Evolutionary conservation across 2,888 invertebrate species (phyloP).

Genomic region (Hemaris fuciformis): DNA sequence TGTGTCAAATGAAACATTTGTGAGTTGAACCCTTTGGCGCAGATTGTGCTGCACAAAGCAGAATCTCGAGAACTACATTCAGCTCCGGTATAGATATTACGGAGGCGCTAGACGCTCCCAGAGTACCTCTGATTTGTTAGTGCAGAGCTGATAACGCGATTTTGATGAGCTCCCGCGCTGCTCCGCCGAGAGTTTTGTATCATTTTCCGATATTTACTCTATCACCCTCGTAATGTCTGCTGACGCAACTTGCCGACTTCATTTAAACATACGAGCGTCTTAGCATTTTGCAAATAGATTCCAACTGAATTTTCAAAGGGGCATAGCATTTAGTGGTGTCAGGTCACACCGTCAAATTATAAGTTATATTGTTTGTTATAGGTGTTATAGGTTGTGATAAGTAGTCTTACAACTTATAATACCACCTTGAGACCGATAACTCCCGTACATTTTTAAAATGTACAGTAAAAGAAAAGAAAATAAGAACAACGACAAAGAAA

Average conservation of each 20-base stretch:
- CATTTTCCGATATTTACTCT: conserved; percentile 31
- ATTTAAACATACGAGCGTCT: not conserved
- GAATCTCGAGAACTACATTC: not conserved
- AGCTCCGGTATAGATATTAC: not conserved
- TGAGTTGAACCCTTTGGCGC: conserved; percentile 1
- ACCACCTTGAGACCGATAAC: no score
- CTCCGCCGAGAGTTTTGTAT: conserved; percentile 31
- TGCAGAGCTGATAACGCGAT: conserved; percentile 55
- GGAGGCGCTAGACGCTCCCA: conserved; percentile 12
- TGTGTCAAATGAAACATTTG: conserved; percentile 30
- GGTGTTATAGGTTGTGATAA: no score
- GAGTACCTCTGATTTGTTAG: conserved; percentile 42
- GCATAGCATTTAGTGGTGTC: no score
- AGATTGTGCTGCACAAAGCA: not conserved
- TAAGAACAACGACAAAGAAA: no score
- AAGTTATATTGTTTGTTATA: no score
- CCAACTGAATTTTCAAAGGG: not conserved
- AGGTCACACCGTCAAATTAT: no score
- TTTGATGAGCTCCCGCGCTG: conserved; percentile 53
- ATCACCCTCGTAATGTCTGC: conserved; percentile 13
- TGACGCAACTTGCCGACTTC: not conserved
- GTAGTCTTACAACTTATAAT: no score
- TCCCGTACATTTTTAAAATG: no score
- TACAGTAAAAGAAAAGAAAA: no score
- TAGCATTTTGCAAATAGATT: not conserved